Evolutionary conservation across 1,140 invertebrate species (phyloP).

Genomic region (Eupristina koningsbergeri): DNA sequence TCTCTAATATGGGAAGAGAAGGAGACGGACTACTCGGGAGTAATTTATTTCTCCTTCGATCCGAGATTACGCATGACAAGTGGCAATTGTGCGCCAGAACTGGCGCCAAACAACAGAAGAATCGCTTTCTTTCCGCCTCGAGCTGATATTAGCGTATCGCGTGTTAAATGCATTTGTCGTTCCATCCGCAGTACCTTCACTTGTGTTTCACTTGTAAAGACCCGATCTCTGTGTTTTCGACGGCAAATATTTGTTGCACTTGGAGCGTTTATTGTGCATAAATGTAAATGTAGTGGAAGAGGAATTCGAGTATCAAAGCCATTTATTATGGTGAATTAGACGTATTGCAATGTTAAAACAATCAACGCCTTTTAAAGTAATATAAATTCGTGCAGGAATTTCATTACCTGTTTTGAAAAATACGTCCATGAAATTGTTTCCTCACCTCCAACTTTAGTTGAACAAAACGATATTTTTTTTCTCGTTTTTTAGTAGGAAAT

Average conservation of each 20-base stretch:
- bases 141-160: slow-evolving; percentile 61
- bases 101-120: slow-evolving; percentile 34
- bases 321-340: no score
- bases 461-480: no score
- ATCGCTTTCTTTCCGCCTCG: slow-evolving; percentile 22
- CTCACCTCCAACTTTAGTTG: no score
- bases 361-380: no score
- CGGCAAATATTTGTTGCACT: not conserved
- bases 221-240: not conserved
- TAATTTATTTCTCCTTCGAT: slow-evolving; percentile 46
- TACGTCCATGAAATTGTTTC: no score
- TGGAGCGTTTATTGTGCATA: not conserved
- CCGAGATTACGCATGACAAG: slow-evolving; percentile 47
- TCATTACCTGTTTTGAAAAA: no score
- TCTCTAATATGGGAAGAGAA: not conserved
- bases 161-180: slow-evolving; percentile 54
- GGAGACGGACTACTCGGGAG: slow-evolving; percentile 4
- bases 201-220: not conserved
- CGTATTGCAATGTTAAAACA: no score
- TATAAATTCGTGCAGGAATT: no score
- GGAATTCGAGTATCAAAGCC: no score
- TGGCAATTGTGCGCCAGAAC: slow-evolving; percentile 25
- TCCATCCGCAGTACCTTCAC: not conserved
- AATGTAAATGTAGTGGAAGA: not conserved
- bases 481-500: no score